phyloP scores from a whole-genome alignment of 1,140 invertebrate species.

The Drosophila trapezifrons region DNA sequence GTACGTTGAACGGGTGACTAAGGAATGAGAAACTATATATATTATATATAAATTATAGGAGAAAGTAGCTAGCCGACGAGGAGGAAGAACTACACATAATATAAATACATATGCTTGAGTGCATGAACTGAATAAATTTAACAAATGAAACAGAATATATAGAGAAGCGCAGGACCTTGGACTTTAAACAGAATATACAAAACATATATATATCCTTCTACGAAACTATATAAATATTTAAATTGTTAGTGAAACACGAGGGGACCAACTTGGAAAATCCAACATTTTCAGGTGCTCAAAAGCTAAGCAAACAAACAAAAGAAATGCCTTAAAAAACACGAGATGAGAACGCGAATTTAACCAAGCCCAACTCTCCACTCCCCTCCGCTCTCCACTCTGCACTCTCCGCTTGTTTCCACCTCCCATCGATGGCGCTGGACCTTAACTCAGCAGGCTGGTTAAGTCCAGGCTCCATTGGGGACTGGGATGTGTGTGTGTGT shows the following conservation, averaged over 20 bases:
- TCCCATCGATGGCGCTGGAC: conserved; percentile 27
- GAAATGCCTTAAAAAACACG: conserved; percentile 58
- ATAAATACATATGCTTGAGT: conserved; percentile 61
- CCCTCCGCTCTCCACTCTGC: conserved; percentile 6
- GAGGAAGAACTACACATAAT: conserved; percentile 49
- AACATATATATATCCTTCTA: conserved; percentile 25
- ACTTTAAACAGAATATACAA: conserved; percentile 23
- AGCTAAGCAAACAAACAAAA: conserved; percentile 24
- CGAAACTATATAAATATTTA: conserved; percentile 45
- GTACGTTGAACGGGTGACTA: conserved; percentile 26
- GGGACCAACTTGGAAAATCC: conserved; percentile 48
- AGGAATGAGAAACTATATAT: conserved; percentile 46
- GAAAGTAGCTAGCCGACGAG: conserved; percentile 37
- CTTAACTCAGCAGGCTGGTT: conserved; percentile 80
- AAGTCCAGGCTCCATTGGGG: conserved; percentile 30
- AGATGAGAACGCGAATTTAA: conserved; percentile 76
- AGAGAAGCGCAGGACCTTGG: conserved; percentile 20
- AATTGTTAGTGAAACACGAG: conserved; percentile 32
- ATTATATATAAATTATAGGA: conserved; percentile 52
- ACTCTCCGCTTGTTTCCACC: conserved; percentile 15
- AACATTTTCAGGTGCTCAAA: conserved; percentile 76
- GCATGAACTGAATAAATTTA: conserved; percentile 81
- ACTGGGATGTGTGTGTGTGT: conserved; percentile 21
- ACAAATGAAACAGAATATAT: conserved; percentile 30
- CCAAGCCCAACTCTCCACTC: conserved; percentile 40